phyloP scores from a whole-genome alignment of 2,797 vertebrate genomes.

The Platalea minor region DNA sequence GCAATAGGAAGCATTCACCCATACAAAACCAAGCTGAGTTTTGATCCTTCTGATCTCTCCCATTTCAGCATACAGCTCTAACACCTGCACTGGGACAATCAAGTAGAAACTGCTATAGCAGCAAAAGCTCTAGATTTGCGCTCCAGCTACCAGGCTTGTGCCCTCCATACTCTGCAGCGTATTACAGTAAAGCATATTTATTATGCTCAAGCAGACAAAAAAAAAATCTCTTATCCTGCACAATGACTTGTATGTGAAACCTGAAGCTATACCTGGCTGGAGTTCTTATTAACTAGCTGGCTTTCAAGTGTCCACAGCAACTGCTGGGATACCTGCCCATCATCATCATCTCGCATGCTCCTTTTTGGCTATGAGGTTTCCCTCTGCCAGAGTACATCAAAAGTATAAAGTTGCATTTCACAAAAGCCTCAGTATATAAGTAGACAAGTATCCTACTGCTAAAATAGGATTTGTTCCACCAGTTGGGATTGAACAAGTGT shows the following conservation, averaged over 20 bases:
- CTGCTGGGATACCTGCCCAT: neutral
- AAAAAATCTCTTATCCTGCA: neutral
- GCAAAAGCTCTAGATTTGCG: neutral
- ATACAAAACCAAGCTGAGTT: neutral
- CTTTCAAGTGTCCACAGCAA: neutral
- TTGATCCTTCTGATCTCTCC: neutral
- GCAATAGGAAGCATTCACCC: neutral
- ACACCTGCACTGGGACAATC: neutral
- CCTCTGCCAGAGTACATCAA: neutral
- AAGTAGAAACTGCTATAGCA: neutral
- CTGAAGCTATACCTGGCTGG: neutral
- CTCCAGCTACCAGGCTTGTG: neutral
- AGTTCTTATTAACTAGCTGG: neutral
- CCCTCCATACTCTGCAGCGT: neutral
- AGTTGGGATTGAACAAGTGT: neutral
- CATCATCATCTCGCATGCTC: neutral
- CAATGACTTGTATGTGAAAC: neutral
- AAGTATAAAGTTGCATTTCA: neutral
- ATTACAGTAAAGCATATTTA: neutral
- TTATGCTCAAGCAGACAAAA: neutral
- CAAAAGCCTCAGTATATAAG: neutral
- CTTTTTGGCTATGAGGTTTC: neutral
- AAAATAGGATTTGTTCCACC: neutral
- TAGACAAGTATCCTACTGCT: neutral
- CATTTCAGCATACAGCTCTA: neutral